A percentile compares a stretch with the other conserved stretches of the same genome.
Evolutionary conservation across 2,797 vertebrate genomes (phyloP).

Genomic region (Cyprinella venusta): DNA sequence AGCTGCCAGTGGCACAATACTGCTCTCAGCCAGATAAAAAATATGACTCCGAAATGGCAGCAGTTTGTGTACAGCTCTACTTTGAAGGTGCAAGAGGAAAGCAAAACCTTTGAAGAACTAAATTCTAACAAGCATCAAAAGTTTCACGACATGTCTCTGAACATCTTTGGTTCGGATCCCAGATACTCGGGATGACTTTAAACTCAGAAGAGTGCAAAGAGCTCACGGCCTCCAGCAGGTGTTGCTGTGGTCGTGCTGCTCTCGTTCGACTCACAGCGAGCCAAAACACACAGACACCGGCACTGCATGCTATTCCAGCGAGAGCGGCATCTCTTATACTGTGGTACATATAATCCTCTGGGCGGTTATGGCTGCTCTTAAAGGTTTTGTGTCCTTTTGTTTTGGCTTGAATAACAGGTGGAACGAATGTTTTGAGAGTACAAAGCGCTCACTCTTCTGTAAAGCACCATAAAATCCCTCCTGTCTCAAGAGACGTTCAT

Average conservation of each 20-base stretch:
- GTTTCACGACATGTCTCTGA: not conserved
- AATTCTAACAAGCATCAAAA: conserved; percentile 27
- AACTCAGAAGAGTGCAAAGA: conserved; percentile 2
- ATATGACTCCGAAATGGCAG: conserved; percentile 28
- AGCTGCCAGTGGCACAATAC: conserved; percentile 23
- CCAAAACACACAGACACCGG: not conserved
- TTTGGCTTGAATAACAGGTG: conserved; percentile 21
- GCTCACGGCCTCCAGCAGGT: conserved; percentile 49
- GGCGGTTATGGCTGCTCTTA: not conserved
- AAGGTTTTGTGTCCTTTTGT: conserved; percentile 8
- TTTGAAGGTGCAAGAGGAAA: conserved; percentile 32
- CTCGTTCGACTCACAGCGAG: not conserved
- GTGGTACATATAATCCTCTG: conserved; percentile 15
- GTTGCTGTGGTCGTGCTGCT: conserved; percentile 54
- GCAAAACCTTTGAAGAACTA: conserved; percentile 28
- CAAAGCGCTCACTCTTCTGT: conserved; percentile 7
- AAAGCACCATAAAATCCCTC: conserved; percentile 18
- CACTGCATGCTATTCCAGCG: not conserved
- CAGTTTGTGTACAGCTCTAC: conserved; percentile 31
- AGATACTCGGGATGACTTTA: not conserved
- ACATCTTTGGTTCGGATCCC: not conserved
- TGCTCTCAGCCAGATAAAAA: conserved; percentile 42
- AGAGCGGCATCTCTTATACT: not conserved
- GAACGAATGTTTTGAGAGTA: not conserved
- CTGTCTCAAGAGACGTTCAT: not conserved